phyloP scores from a whole-genome alignment of 2,113 vertebrate genomes.

The Vombatus ursinus region DNA sequence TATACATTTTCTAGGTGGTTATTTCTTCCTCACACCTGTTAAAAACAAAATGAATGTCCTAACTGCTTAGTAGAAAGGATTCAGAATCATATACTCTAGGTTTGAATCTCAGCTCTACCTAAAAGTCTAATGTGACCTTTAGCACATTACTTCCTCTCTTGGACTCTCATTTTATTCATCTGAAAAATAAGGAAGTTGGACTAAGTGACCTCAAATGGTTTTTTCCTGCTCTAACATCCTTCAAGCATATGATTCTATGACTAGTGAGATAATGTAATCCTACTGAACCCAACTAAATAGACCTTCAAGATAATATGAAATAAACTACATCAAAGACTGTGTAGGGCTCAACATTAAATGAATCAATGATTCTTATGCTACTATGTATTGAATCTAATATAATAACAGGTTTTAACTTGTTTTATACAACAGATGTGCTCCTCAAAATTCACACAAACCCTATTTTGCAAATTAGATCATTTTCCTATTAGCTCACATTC shows the following conservation, averaged over 20 bases:
- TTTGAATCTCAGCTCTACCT: neutral
- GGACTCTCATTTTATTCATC: neutral
- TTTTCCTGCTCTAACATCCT: neutral
- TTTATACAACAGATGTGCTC: conserved; percentile 66
- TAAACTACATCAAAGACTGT: conserved; percentile 22
- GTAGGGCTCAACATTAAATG: neutral
- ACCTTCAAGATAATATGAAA: conserved; percentile 19
- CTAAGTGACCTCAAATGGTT: neutral
- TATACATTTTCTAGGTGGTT: neutral
- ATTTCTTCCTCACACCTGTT: neutral
- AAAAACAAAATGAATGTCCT: conserved; percentile 36
- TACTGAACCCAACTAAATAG: conserved; percentile 21
- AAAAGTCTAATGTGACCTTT: neutral
- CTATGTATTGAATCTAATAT: conserved; percentile 64
- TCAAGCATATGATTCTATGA: neutral
- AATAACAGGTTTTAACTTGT: conserved; percentile 62
- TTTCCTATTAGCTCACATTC: conserved; percentile 73
- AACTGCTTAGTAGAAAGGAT: neutral
- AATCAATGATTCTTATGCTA: neutral
- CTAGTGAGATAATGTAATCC: neutral
- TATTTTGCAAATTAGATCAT: conserved; percentile 66
- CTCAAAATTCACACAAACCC: conserved; percentile 72
- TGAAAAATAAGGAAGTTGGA: neutral
- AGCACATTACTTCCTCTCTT: neutral
- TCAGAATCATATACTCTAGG: neutral